Evolutionary conservation across 1,140 invertebrate species (phyloP).

Genomic region (Antheraea pernyi): DNA sequence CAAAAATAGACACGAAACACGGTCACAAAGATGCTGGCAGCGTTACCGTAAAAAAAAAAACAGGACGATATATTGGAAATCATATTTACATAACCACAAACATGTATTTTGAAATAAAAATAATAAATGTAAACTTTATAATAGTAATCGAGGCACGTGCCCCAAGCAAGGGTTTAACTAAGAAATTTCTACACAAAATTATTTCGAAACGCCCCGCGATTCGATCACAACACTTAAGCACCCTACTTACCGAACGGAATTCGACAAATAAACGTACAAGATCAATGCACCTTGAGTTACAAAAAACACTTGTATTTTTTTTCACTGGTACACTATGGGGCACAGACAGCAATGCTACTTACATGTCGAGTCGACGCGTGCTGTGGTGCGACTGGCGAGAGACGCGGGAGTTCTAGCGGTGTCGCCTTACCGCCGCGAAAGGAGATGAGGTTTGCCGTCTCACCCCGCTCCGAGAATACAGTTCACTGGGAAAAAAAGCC

Average conservation of each 20-base stretch:
- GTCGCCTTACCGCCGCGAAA: constrained; percentile 73
- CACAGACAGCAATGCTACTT: constrained; percentile 64
- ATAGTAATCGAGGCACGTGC: neutral
- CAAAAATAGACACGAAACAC: constrained; percentile 70
- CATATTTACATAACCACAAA: neutral
- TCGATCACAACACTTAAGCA: constrained; percentile 33
- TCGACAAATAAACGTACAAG: constrained; percentile 26
- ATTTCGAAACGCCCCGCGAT: neutral
- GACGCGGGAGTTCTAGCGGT: constrained; percentile 41
- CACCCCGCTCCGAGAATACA: constrained; percentile 60
- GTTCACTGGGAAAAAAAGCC: constrained; percentile 34
- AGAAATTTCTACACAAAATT: neutral
- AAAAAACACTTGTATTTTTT: constrained; percentile 48
- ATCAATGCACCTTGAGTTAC: constrained; percentile 50
- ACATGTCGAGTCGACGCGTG: constrained; percentile 78
- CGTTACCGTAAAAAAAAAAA: constrained; percentile 11
- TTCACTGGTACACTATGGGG: constrained; percentile 57
- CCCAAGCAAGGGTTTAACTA: neutral
- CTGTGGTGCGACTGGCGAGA: constrained; percentile 73
- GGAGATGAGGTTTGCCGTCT: constrained; percentile 54
- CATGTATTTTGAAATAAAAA: neutral
- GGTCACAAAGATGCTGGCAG: constrained; percentile 51
- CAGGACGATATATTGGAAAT: neutral
- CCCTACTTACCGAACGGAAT: constrained; percentile 43
- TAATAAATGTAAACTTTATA: neutral